Base-by-base conservation (phyloP, 2,888 invertebrate species). In the Platycnemis pennipes region DNA sequence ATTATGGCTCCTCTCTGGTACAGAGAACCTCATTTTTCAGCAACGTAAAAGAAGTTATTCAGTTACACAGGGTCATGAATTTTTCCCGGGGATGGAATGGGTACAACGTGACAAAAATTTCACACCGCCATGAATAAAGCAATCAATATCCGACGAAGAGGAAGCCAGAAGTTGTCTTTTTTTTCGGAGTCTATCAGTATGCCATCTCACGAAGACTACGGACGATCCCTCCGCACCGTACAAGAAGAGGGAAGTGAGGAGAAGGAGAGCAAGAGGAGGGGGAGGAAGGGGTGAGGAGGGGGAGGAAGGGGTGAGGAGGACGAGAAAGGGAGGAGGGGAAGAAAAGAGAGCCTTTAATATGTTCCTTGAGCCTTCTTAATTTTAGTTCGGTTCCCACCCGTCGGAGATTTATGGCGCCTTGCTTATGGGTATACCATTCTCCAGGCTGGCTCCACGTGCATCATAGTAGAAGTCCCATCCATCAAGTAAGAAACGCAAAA, bases 111-210 rank as follows among this genome's bases (percentile, higher is more conserved):
- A 91, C 91, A 91, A 63, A 91, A 91, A 91, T 91, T 91, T 91
- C 91, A 91, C 91, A n/a, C 91, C 26, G 63, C 91, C 44, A 91
- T 91, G 91, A 91, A 91, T 91, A 91, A 63, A 91, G 91, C 91
- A 91, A 91, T 91, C 91, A 91, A 91, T 91, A 91, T 63, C 91
- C 42, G 44, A n/a, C 44, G 63, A 44, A 63, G 45, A 89, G 63
- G 63, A 91, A 91, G 42, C 63, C 77, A 8, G 13, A 37, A 37
- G 77, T 31, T 63, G 26, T 63, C 22, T 63, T 63, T 63, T 77
- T 77, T 91, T 69, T 37, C 42, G 42, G 63, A 44, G 91, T 91
- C 91, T 91, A 91, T 91, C 91, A 91, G 91, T 91, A 63, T 91
- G 56, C 91, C 91, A 91, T 91, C 63, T 63, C 63, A 91, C 91